A percentile compares a stretch with the other conserved stretches of the same genome.
These are phyloP conservation scores for Cisticola juncidis DNA, from an alignment of 2,113 vertebrate genomes.

Conservation along the genomic window DNA sequence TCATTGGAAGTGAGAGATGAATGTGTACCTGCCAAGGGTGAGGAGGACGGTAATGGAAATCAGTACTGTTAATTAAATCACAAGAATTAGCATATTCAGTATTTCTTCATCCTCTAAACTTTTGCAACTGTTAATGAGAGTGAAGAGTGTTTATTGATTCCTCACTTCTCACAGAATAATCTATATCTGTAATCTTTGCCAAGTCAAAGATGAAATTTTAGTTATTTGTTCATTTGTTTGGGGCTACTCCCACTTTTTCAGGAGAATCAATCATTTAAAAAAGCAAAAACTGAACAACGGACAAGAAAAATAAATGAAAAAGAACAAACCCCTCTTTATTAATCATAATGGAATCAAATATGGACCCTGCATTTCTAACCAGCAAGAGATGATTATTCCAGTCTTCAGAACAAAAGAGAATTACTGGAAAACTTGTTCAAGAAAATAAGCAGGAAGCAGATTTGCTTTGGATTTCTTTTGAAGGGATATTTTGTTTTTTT, in stretches of 20 bases:
- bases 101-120: conserved; percentile 40
- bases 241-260: not conserved
- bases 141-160: conserved; percentile 10
- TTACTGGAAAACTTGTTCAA: not conserved
- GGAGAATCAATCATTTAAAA: not conserved
- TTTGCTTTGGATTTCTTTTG: fast-evolving
- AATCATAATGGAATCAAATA: not conserved
- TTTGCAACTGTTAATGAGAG: conserved; percentile 19
- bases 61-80: conserved; percentile 62
- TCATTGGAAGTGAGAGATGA: conserved; percentile 21
- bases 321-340: fast-evolving
- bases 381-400: not conserved
- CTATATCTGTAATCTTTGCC: not conserved
- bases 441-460: not conserved
- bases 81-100: conserved; percentile 40
- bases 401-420: not conserved
- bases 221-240: not conserved
- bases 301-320: not conserved
- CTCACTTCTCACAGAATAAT: not conserved
- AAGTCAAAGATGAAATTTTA: not conserved
- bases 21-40: conserved; percentile 7
- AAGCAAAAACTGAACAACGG: not conserved
- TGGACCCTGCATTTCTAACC: not conserved
- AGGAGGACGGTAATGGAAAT: conserved; percentile 50
- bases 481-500: not conserved